Conservation (phyloP, 2,113 vertebrate species). For the Microtus richardsoni region DNA sequence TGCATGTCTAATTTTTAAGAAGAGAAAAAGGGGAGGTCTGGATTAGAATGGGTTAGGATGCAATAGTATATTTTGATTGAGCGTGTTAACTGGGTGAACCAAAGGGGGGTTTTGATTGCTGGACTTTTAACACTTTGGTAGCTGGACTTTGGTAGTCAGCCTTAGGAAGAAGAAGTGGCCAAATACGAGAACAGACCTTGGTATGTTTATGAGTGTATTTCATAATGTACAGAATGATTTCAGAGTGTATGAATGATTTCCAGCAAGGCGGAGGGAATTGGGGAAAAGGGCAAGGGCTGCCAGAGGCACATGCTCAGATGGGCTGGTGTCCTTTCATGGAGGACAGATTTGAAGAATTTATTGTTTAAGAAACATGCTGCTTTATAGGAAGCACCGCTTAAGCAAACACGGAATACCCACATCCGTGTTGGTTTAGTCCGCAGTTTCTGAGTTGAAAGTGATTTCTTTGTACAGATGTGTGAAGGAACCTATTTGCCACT, state of each 20-base stretch:
- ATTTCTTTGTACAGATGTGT: not conserved
- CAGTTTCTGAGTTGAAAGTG: not conserved
- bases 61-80: not conserved
- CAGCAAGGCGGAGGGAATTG: not conserved
- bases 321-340: not conserved
- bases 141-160: not conserved
- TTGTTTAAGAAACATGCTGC: not conserved
- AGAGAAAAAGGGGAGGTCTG: not conserved
- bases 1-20: not conserved
- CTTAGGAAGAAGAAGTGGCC: not conserved
- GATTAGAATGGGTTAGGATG: not conserved
- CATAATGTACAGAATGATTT: too few species aligned
- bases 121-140: not conserved
- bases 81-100: not conserved
- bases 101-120: not conserved
- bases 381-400: not conserved
- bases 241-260: not conserved
- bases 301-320: not conserved
- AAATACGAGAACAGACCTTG: not conserved
- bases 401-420: not conserved
- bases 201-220: too few species aligned
- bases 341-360: not conserved
- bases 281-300: not conserved
- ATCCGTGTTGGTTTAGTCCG: not conserved
- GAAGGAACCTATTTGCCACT: not conserved